Base-by-base conservation (phyloP, 2,888 invertebrate species). In the Scaptomyza cyrtandrae region DNA sequence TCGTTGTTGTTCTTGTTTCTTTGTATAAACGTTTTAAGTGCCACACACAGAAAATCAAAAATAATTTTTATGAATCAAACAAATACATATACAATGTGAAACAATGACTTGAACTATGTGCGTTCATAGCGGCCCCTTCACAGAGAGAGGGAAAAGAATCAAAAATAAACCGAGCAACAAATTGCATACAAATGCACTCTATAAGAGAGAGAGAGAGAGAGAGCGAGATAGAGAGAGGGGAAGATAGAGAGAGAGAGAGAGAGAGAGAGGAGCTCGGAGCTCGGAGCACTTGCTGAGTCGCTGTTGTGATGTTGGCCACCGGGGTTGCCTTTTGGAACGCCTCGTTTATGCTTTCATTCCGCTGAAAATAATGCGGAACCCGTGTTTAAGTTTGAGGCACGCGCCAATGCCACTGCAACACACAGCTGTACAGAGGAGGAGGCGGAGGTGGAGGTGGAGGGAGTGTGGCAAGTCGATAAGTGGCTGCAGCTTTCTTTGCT, bases 331-430 rank as follows among this genome's bases (percentile, higher is more conserved):
- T 62, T 60, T 62, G 66, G 78, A 80, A 80, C 80, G 83, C 58
- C 78, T 78, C 83, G 83, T 84, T 84, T 84, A 84, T 84, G 86
- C 75, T 84, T 84, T 84, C 88, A 84, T 84, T 84, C 83, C 72
- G 67, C 72, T 66, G 88, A 84, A 84, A 80, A 83, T 83, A 80
- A 86, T 88, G 83, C 83, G 83, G 83, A 84, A 84, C 83, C 83
- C 86, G 84, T 83, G 83, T 65, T 86, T 80, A 73, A 68, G 78
- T 54, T 76, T 75, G 68, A 86, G 83, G 88, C 83, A 84, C 83
- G 83, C 86, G 83, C 83, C 83, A 69, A 70, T 65, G 71, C 37
- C 63, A 45, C 50, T 72, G 68, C 50, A 50, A 24, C 50, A 19
- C 41, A 50, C 41, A 49, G 66, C 57, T 55, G 65, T 31, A 37